Conservation (phyloP, 1,140 invertebrate species). For the Trichoplusia ni region DNA sequence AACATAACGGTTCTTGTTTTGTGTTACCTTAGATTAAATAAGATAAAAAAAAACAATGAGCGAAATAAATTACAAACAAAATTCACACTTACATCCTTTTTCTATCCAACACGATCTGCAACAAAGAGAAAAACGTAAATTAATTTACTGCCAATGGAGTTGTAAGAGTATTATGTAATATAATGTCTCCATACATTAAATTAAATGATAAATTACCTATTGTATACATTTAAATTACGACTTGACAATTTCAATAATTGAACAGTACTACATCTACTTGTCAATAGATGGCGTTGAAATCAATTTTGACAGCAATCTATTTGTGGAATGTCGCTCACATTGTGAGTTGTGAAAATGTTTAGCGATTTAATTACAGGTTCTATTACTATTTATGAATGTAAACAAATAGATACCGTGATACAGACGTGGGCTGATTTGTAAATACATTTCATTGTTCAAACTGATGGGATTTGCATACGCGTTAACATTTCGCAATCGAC, state of each 20-base stretch:
- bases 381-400: constrained; percentile 41
- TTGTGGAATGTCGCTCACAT: constrained; percentile 16
- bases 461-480: constrained; percentile 40
- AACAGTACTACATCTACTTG: constrained; percentile 1
- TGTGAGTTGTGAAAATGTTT: constrained; percentile 16
- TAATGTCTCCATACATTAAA: no score
- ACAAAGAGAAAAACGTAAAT: background rate
- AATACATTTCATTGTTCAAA: constrained; percentile 42
- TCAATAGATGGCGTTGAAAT: constrained; percentile 42
- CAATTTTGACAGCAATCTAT: constrained; percentile 26
- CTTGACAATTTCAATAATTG: background rate
- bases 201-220: background rate
- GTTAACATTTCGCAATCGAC: constrained; percentile 35
- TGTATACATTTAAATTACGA: background rate
- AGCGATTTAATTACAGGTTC: constrained; percentile 23
- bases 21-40: constrained; percentile 23
- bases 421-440: constrained; percentile 28
- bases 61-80: background rate
- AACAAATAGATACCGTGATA: constrained; percentile 27
- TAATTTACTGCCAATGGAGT: background rate
- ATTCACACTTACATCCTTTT: constrained; percentile 18
- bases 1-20: constrained; percentile 25
- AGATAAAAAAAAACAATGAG: constrained; percentile 8
- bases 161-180: no score
- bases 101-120: background rate